phyloP scores from a whole-genome alignment of 2,888 invertebrate genomes.

The Euphydryas editha region DNA sequence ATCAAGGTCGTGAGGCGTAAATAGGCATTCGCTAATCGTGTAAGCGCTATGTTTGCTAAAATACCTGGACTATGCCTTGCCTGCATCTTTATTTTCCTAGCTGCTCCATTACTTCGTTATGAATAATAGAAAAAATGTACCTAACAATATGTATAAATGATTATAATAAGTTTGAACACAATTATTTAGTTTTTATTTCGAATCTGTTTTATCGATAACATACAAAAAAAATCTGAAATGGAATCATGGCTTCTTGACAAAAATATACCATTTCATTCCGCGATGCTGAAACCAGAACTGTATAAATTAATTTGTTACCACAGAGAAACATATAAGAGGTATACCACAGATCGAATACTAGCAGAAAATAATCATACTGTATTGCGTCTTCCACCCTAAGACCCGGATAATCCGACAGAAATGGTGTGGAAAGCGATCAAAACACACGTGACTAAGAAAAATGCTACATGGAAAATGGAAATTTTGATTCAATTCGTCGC shows the following conservation, averaged over 20 bases:
- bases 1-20: too few relatives aligned
- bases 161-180: too few relatives aligned
- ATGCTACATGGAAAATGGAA: not conserved
- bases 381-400: slow-evolving; percentile 22
- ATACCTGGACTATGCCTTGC: too few relatives aligned
- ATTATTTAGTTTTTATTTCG: too few relatives aligned
- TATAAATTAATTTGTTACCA: slow-evolving; percentile 34
- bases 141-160: too few relatives aligned
- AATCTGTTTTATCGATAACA: too few relatives aligned
- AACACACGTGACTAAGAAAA: not conserved
- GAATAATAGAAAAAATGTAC: too few relatives aligned
- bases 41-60: too few relatives aligned
- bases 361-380: slow-evolving; percentile 17
- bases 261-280: not conserved
- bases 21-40: too few relatives aligned
- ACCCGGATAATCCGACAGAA: slow-evolving; percentile 5
- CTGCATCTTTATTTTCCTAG: too few relatives aligned
- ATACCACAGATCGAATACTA: slow-evolving; percentile 14
- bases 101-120: too few relatives aligned
- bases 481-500: not conserved
- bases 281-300: slow-evolving; percentile 35
- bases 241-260: slow-evolving; percentile 38
- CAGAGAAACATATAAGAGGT: slow-evolving; percentile 26
- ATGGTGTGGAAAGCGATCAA: not conserved
- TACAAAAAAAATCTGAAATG: slow-evolving; percentile 45